Evolutionary conservation across 2,797 vertebrate genomes (phyloP).

Genomic region (Rhodeus uyekii): DNA sequence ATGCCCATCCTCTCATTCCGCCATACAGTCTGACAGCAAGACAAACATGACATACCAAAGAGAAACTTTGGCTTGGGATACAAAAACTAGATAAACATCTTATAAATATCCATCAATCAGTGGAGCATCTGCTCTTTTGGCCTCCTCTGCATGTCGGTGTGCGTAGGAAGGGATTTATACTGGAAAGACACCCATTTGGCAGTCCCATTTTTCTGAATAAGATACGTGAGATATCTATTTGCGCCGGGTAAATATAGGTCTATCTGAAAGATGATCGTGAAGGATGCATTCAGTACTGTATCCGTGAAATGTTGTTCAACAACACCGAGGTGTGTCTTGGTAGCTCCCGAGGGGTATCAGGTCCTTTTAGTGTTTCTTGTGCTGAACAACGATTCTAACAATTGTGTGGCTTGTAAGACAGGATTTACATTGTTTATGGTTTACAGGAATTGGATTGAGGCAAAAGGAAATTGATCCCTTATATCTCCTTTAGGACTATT

Average conservation of each 20-base stretch:
- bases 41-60: conserved; percentile 14
- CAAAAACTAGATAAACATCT: conserved; percentile 30
- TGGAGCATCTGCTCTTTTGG: conserved; percentile 32
- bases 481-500: conserved; percentile 27
- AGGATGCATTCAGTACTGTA: conserved; percentile 48
- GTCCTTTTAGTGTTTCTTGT: conserved; percentile 50
- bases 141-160: conserved; percentile 25
- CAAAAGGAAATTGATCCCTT: conserved; percentile 38
- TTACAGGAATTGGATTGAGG: conserved; percentile 46
- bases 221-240: conserved; percentile 47
- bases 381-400: conserved; percentile 33
- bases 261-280: conserved; percentile 56
- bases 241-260: conserved; percentile 59
- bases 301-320: conserved; percentile 50
- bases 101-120: conserved; percentile 30
- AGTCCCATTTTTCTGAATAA: conserved; percentile 47
- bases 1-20: conserved; percentile 51
- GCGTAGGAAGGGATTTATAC: conserved; percentile 37
- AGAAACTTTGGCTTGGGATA: conserved; percentile 14
- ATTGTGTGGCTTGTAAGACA: conserved; percentile 13
- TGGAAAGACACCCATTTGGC: conserved; percentile 42
- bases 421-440: conserved; percentile 33
- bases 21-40: conserved; percentile 46
- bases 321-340: conserved; percentile 51
- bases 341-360: conserved; percentile 35